Conservation (phyloP, 64 coral and sea anemone species). For the Stichodactyla helianthus region DNA sequence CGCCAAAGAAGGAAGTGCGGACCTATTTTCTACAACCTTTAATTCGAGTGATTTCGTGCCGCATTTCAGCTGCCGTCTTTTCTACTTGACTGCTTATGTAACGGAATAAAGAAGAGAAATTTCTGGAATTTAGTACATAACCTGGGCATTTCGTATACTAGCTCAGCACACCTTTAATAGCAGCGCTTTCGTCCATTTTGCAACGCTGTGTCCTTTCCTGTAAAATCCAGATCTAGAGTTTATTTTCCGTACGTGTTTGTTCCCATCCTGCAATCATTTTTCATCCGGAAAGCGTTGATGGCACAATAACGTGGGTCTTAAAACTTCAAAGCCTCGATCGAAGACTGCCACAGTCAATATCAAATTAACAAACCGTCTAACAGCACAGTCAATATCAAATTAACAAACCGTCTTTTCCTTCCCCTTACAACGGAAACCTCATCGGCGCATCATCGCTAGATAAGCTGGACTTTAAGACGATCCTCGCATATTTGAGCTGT, state of each 20-base stretch:
- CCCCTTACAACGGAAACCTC: background rate
- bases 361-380: background rate
- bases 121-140: background rate
- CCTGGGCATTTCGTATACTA: background rate
- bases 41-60: background rate
- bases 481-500: no score
- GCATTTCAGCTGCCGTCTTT: background rate
- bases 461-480: no score
- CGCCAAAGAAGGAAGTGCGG: background rate
- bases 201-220: background rate
- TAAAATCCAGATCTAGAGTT: background rate
- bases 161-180: background rate
- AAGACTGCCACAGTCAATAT: background rate
- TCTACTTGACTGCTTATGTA: background rate
- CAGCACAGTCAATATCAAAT: background rate
- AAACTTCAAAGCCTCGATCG: background rate
- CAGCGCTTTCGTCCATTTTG: background rate
- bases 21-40: background rate
- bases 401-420: background rate
- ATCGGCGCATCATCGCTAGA: no score
- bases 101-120: background rate
- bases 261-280: background rate
- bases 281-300: background rate
- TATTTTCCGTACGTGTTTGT: background rate
- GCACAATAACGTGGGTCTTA: background rate